Evolutionary conservation across 2,113 vertebrate genomes (phyloP).

Genomic region (Syrrhaptes paradoxus): DNA sequence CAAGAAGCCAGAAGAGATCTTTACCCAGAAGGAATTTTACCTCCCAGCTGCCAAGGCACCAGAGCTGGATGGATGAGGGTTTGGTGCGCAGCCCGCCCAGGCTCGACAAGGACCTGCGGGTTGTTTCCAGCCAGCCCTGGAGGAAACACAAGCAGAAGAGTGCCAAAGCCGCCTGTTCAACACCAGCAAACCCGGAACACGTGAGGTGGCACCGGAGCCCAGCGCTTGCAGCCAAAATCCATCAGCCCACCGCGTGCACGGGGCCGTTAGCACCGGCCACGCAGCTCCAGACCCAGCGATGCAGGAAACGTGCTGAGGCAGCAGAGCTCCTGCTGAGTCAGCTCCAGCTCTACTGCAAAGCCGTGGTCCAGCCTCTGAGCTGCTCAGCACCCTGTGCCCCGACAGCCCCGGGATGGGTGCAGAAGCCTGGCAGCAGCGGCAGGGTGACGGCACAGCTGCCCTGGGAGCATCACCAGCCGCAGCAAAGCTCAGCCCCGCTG

Average conservation of each 20-base stretch:
- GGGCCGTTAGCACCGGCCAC: not conserved
- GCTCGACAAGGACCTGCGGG: not conserved
- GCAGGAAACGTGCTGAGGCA: not conserved
- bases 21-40: not conserved
- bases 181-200: not conserved
- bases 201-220: rapidly evolving
- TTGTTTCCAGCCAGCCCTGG: not conserved
- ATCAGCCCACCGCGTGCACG: rapidly evolving
- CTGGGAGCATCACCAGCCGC: not conserved
- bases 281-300: not conserved
- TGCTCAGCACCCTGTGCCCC: not conserved
- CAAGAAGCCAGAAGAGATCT: not conserved
- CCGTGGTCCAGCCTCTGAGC: not conserved
- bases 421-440: rapidly evolving
- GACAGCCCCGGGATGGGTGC: rapidly evolving
- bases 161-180: rapidly evolving
- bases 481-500: not conserved
- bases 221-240: not conserved
- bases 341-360: not conserved
- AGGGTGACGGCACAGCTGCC: not conserved
- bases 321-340: not conserved
- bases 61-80: not conserved
- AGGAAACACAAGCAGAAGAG: not conserved
- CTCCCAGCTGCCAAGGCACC: not conserved
- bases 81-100: not conserved